phyloP scores from a whole-genome alignment of 2,888 invertebrate species.

The Microctonus brassicae region DNA sequence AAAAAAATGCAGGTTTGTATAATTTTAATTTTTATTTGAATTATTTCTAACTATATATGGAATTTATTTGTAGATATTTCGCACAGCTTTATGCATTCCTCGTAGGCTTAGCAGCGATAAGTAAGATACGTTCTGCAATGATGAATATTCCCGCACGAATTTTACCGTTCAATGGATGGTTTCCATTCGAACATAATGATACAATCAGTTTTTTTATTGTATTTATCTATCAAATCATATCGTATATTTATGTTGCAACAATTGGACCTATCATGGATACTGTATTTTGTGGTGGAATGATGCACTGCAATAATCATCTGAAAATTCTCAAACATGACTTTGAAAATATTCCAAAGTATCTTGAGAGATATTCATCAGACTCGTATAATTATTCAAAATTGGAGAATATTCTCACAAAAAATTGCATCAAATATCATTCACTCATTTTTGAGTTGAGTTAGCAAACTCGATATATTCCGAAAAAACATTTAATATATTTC shows the following conservation, averaged over 20 bases:
- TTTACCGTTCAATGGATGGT: not conserved
- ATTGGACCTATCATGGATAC: not conserved
- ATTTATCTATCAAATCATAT: not conserved
- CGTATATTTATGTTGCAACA: not conserved
- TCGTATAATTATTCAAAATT: not conserved
- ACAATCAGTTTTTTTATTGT: not conserved
- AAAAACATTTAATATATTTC: not conserved
- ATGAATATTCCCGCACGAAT: not conserved
- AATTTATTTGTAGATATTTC: not conserved
- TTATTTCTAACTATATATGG: too few relatives aligned
- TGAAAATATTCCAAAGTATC: not conserved
- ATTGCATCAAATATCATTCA: not conserved
- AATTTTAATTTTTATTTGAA: too few relatives aligned
- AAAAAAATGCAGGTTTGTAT: too few relatives aligned
- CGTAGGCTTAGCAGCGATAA: not conserved
- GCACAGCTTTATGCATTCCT: not conserved
- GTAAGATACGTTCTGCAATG: not conserved
- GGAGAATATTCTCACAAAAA: not conserved
- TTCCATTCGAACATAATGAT: not conserved
- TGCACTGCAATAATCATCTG: not conserved
- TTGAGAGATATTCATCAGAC: not conserved
- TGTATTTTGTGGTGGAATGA: not conserved
- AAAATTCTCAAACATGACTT: not conserved
- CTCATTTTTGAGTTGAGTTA: not conserved
- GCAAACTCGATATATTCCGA: too few relatives aligned